Evolutionary conservation across 2,113 vertebrate species (phyloP).

Genomic region (Oryzias javanicus): DNA sequence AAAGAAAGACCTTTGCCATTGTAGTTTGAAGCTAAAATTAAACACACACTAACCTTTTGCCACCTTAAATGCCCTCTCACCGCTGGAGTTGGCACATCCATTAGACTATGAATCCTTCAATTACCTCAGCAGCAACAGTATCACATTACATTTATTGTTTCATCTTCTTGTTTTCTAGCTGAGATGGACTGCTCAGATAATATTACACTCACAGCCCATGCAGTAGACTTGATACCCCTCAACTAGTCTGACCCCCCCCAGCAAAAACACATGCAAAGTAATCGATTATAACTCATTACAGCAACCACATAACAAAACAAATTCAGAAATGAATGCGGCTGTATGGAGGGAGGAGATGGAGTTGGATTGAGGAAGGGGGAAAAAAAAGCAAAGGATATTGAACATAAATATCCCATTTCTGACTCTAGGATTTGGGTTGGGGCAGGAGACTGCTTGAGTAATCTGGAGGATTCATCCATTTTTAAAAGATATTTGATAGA

Average conservation of each 20-base stretch:
- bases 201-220: slow-evolving; percentile 47
- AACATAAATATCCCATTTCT: slow-evolving; percentile 70
- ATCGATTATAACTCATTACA: slow-evolving; percentile 64
- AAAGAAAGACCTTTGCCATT: slow-evolving; percentile 44
- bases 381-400: slow-evolving; percentile 49
- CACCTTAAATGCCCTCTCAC: slow-evolving; percentile 29
- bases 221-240: slow-evolving; percentile 7
- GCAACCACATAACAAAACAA: slow-evolving; percentile 70
- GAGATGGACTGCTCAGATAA: slow-evolving; percentile 52
- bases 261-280: slow-evolving; percentile 17
- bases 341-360: slow-evolving; percentile 25
- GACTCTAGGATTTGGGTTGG: slow-evolving; percentile 33
- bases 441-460: slow-evolving; percentile 43
- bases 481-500: slow-evolving; percentile 67
- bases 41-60: slow-evolving; percentile 18
- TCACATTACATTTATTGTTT: slow-evolving; percentile 49
- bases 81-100: slow-evolving; percentile 36
- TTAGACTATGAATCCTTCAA: slow-evolving; percentile 53
- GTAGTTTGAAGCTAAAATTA: slow-evolving; percentile 14
- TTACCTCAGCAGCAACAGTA: slow-evolving; percentile 37
- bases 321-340: slow-evolving; percentile 55
- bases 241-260: slow-evolving; percentile 1
- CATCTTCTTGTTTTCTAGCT: slow-evolving; percentile 37
- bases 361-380: slow-evolving; percentile 1
- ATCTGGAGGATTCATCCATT: slow-evolving; percentile 69